A percentile compares a stretch with the other conserved stretches of the same genome.
Evolutionary conservation across 2,888 invertebrate species (phyloP).

Genomic region (Orthosia cruda): DNA sequence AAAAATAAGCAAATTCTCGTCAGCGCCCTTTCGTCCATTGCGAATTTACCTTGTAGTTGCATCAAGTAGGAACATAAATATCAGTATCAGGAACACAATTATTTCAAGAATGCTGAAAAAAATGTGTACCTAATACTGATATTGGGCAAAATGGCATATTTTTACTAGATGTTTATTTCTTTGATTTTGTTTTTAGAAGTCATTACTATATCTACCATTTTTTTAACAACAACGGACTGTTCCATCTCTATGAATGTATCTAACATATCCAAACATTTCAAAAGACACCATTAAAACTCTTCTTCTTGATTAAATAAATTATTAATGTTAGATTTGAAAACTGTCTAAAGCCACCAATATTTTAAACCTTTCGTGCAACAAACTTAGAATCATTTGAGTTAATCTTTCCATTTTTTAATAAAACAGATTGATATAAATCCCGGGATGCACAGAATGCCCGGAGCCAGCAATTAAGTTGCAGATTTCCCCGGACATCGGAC

Average conservation of each 20-base stretch:
- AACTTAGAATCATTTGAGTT: slow-evolving; percentile 15
- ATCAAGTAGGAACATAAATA: too few relatives aligned
- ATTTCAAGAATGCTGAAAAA: not conserved
- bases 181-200: too few relatives aligned
- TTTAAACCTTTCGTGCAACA: not conserved
- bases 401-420: slow-evolving; percentile 52
- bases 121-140: too few relatives aligned
- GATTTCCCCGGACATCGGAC: slow-evolving; percentile 66
- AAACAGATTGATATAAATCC: slow-evolving; percentile 18
- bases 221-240: too few relatives aligned
- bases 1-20: too few relatives aligned
- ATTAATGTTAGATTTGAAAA: not conserved
- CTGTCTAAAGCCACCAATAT: not conserved
- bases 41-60: too few relatives aligned
- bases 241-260: too few relatives aligned
- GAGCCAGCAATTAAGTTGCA: slow-evolving; percentile 64
- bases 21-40: too few relatives aligned
- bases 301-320: too few relatives aligned
- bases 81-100: not conserved
- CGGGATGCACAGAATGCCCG: slow-evolving; percentile 43
- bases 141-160: too few relatives aligned
- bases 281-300: not conserved
- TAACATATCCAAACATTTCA: not conserved
- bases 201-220: too few relatives aligned
- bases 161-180: too few relatives aligned